A percentile compares a stretch with the other conserved stretches of the same genome.
phyloP scores from a whole-genome alignment of 2,797 vertebrate species.

The Scleropages formosus region DNA sequence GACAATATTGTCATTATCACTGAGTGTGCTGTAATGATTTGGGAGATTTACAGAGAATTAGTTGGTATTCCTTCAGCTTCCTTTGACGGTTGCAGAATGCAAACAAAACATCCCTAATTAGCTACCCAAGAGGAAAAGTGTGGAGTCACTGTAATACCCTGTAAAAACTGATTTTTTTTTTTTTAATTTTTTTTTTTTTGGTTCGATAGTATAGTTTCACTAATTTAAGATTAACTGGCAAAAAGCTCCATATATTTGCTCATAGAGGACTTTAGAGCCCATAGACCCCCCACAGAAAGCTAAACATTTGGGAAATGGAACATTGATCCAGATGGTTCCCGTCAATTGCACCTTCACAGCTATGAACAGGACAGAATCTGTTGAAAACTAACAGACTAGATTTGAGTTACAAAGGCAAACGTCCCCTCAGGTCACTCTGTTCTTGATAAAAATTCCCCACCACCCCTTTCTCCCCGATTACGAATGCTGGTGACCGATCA shows the following conservation, averaged over 20 bases:
- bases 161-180: neutral
- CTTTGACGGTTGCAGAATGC: neutral
- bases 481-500: neutral
- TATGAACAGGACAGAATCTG: neutral
- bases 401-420: neutral
- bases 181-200: too few relatives aligned
- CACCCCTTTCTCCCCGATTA: neutral
- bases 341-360: neutral
- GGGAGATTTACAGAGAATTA: neutral
- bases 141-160: neutral
- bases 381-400: neutral
- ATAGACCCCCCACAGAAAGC: neutral
- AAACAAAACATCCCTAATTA: constrained; percentile 3
- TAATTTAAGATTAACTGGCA: neutral
- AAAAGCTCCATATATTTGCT: neutral
- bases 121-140: neutral
- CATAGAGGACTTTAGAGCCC: neutral
- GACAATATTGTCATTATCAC: constrained; percentile 30
- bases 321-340: neutral
- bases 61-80: neutral
- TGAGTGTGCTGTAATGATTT: neutral
- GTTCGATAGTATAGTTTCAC: neutral
- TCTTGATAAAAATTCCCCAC: constrained; percentile 15
- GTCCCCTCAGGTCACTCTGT: neutral
- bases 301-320: neutral